These are phyloP conservation scores for Raja brachyura DNA, from an alignment of 2,113 vertebrate genomes.

Conservation along the genomic window DNA sequence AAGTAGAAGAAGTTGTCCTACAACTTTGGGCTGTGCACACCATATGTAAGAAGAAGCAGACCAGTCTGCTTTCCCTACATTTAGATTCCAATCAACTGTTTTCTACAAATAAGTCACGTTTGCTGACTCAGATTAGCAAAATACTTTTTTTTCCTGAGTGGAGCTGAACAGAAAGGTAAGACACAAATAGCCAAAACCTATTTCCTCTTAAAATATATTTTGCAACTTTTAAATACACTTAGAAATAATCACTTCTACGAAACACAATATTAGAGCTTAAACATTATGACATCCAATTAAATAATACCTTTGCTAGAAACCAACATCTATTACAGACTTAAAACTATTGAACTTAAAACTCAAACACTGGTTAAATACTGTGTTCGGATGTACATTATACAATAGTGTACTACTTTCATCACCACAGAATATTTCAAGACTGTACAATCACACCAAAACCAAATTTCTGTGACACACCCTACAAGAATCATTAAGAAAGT, in stretches of 20 bases:
- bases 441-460: background rate
- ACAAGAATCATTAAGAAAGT: background rate
- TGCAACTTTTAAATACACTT: background rate
- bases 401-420: background rate
- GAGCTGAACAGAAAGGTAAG: background rate
- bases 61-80: background rate
- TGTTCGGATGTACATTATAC: background rate
- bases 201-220: background rate
- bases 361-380: background rate
- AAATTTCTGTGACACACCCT: background rate
- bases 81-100: background rate
- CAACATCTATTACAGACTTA: background rate
- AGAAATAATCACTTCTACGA: background rate
- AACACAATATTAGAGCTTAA: background rate
- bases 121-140: background rate
- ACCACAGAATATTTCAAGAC: background rate
- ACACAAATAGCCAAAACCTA: background rate
- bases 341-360: background rate
- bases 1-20: too few relatives aligned
- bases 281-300: background rate
- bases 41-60: background rate
- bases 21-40: too few relatives aligned
- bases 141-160: background rate
- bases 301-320: background rate
- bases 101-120: background rate